Conservation (phyloP, 1,140 invertebrate species). For the Liolophura sinensis region DNA sequence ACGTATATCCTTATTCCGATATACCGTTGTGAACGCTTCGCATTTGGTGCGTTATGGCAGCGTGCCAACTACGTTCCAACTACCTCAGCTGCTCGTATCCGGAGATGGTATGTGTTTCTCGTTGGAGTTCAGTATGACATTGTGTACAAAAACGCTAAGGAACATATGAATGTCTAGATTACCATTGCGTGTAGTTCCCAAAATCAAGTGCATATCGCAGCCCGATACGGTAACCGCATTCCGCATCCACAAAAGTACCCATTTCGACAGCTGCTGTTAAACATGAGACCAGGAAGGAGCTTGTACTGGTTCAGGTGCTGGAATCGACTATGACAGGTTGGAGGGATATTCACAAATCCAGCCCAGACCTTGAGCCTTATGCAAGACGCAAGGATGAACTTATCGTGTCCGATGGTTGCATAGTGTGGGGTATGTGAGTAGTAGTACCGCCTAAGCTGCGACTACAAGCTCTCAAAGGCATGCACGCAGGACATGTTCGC, state of each 20-base stretch:
- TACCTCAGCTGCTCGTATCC: too few relatives aligned
- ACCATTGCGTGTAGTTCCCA: slow-evolving; percentile 5
- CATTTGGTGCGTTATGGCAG: slow-evolving; percentile 57
- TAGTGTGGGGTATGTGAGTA: slow-evolving; percentile 23
- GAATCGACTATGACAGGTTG: slow-evolving; percentile 3
- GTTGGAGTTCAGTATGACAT: slow-evolving; percentile 16
- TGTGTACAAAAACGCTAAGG: slow-evolving; percentile 13
- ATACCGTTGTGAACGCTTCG: slow-evolving; percentile 14
- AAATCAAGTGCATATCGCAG: not conserved
- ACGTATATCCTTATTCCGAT: too few relatives aligned
- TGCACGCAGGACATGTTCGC: slow-evolving; percentile 63
- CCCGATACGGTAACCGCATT: not conserved
- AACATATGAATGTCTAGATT: slow-evolving; percentile 14
- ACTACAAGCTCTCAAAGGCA: slow-evolving; percentile 44
- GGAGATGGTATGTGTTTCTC: too few relatives aligned
- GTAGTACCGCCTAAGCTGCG: slow-evolving; percentile 57
- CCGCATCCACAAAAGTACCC: slow-evolving; percentile 7
- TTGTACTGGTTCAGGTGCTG: slow-evolving; percentile 2
- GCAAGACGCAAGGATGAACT: slow-evolving; percentile 14
- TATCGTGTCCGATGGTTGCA: slow-evolving; percentile 17
- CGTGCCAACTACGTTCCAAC: too few relatives aligned
- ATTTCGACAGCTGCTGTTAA: slow-evolving; percentile 30
- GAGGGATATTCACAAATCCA: slow-evolving; percentile 1
- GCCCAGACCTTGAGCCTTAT: slow-evolving; percentile 11
- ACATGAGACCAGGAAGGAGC: slow-evolving; percentile 4